These are phyloP conservation scores for Fopius arisanus DNA, from an alignment of 1,140 invertebrate species.

Conservation along the genomic window DNA sequence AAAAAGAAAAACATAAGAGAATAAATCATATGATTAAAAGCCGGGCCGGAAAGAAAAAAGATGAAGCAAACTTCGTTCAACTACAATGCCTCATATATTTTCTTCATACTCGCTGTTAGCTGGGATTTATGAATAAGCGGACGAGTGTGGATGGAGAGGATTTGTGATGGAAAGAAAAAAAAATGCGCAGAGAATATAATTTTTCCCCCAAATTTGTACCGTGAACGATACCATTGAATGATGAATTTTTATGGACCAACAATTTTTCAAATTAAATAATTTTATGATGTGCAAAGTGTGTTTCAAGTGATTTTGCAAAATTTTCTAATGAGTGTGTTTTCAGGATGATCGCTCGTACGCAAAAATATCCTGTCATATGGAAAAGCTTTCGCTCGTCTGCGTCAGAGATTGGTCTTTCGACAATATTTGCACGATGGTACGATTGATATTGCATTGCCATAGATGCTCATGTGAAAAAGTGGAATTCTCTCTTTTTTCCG, in stretches of 20 bases:
- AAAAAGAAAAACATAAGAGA: constrained; percentile 66
- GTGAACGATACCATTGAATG: not conserved
- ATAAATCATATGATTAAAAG: constrained; percentile 47
- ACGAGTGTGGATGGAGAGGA: constrained; percentile 23
- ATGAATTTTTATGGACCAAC: not conserved
- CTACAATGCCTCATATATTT: constrained; percentile 14
- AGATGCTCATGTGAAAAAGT: no score
- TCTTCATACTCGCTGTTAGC: constrained; percentile 22
- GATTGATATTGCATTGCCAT: no score
- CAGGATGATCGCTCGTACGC: constrained; percentile 28
- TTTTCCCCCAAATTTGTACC: not conserved
- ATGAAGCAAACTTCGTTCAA: constrained; percentile 34
- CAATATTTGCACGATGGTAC: not conserved
- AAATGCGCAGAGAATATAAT: constrained; percentile 17
- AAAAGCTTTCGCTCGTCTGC: not conserved
- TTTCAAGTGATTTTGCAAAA: not conserved
- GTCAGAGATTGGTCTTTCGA: not conserved
- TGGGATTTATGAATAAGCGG: constrained; percentile 28
- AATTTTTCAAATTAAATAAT: no score
- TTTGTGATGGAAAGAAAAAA: constrained; percentile 12
- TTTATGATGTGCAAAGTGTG: not conserved
- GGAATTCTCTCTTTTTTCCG: no score
- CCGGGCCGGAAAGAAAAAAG: constrained; percentile 46
- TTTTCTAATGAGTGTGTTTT: constrained; percentile 6
- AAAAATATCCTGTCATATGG: constrained; percentile 16